Percentiles rank a stretch among this genome's conserved stretches.
Evolutionary conservation across 1,140 invertebrate genomes (phyloP).

Genomic region (Nomia melanderi): DNA sequence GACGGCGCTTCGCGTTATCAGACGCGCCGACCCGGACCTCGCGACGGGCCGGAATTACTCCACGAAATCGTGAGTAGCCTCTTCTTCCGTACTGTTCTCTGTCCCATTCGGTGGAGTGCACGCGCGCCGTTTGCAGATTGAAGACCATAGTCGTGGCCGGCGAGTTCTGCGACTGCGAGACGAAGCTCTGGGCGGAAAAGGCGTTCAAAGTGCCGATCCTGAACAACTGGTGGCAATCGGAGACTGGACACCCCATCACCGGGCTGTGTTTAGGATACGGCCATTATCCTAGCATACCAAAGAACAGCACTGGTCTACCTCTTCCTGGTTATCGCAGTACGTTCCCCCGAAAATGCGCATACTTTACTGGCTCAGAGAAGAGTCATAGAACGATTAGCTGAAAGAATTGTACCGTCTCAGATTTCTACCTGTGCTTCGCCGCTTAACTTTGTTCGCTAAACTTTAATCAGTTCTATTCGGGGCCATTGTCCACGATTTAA

Average conservation of each 20-base stretch:
- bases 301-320: slow-evolving; percentile 87
- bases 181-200: slow-evolving; percentile 92
- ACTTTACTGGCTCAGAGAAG: no score
- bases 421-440: no score
- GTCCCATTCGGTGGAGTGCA: no score
- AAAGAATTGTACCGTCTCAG: no score
- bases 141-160: slow-evolving; percentile 93
- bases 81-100: no score
- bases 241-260: slow-evolving; percentile 94
- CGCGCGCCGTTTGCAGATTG: slow-evolving; percentile 79
- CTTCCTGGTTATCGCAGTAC: slow-evolving; percentile 89
- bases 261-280: slow-evolving; percentile 90
- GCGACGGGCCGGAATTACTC: slow-evolving; percentile 86
- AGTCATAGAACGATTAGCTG: no score
- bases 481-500: no score
- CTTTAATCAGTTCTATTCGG: no score
- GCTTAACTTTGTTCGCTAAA: no score
- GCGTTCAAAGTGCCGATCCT: slow-evolving; percentile 91
- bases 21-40: slow-evolving; percentile 87
- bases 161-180: slow-evolving; percentile 96
- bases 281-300: slow-evolving; percentile 84
- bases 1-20: slow-evolving; percentile 92
- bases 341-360: not conserved
- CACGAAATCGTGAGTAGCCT: slow-evolving; percentile 85
- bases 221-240: slow-evolving; percentile 99